Evolutionary conservation across 2,113 vertebrate genomes (phyloP).

Genomic region (Oriolus oriolus): DNA sequence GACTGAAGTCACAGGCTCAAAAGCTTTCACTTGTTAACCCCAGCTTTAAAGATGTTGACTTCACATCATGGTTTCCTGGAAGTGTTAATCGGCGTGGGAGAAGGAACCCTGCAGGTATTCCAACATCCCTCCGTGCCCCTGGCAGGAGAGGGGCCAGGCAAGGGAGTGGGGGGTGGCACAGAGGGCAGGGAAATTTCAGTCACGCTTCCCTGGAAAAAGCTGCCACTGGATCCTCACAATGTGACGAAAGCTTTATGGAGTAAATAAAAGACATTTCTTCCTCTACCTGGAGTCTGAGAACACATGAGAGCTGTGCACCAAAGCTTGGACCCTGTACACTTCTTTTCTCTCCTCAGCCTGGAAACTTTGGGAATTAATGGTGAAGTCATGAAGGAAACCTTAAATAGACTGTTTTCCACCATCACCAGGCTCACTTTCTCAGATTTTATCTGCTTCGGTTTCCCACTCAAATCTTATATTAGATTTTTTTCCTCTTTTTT

Average conservation of each 20-base stretch:
- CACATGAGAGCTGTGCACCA: accelerated
- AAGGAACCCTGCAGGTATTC: background rate
- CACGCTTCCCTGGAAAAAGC: background rate
- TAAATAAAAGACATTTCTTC: background rate
- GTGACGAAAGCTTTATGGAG: background rate
- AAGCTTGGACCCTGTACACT: background rate
- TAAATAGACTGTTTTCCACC: slow-evolving; percentile 9
- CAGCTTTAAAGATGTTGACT: background rate
- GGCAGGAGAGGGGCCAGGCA: background rate
- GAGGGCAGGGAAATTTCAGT: background rate
- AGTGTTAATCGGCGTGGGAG: background rate
- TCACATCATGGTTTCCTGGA: accelerated
- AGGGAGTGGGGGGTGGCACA: background rate
- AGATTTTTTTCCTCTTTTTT: background rate
- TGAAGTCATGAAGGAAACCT: background rate
- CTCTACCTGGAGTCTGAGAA: background rate
- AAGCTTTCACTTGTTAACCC: background rate
- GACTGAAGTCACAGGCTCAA: background rate
- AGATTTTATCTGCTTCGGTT: slow-evolving; percentile 24
- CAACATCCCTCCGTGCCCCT: accelerated
- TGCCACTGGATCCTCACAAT: background rate
- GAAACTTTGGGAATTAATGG: background rate
- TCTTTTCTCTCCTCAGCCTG: background rate
- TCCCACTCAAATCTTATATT: slow-evolving; percentile 40
- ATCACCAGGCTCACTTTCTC: background rate